Base-by-base conservation (phyloP, 2,888 invertebrate species). In the Volucella inflata region DNA sequence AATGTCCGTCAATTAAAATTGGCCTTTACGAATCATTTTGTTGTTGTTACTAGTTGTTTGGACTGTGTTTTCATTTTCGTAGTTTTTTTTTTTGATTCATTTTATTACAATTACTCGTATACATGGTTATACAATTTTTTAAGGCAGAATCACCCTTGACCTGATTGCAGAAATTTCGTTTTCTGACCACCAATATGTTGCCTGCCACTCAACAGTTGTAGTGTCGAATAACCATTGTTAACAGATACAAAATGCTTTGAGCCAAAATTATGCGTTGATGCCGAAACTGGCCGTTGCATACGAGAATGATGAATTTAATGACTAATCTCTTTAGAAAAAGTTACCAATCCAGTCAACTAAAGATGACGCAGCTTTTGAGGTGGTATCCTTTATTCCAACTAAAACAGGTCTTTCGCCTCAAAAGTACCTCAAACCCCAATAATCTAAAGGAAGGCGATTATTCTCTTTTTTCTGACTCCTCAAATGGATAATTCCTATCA, bases 1-100 rank as follows among this genome's bases (percentile, higher is more conserved):
- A 83, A 64, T 79, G 55, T 21, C 51, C 68, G 74, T 74, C 59
- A 84, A 84, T 84, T 84, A 84, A 84, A 79, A 74, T 64, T 84
- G 79, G 65, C 83, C 83, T 84, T 75, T 84, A 14, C 68, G 53
- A 57, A 38, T 62, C 68, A 53, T 67, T 50, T 60, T 16, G 48
- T 21, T 14, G 60, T 70, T 48, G 16, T 48, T 78, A 1, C 4
- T 21, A 8, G 57, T 67, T 14, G 42, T 11, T 55, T 74, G 50
- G 6, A 4, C 65, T 59, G 44, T 36, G 21, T 67, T 50, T 82
- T 62, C 46, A n/a, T 17, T 70, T 79, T 57, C 42, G 36, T 59
- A 30, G 51, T 50, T 65, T 65, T 42, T 40, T 65, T 46, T 59
- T 8, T 44, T 59, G n/a, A 0, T 59, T 42, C n/a, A n/a, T 59